Conservation (phyloP, 2,888 invertebrate species). For the Dasysyrphus tricinctus region DNA sequence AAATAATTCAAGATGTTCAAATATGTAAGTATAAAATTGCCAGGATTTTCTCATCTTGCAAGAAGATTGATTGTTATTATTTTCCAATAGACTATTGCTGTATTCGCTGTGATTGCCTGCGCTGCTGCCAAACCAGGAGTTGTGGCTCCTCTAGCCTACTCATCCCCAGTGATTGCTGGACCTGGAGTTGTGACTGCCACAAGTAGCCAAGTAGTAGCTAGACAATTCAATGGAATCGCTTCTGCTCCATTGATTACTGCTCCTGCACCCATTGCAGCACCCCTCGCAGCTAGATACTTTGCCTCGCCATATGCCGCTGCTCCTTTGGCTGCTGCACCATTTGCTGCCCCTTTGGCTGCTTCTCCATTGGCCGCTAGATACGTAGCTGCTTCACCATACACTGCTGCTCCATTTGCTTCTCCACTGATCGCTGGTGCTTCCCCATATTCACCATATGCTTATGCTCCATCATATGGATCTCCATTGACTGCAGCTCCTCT, state of each 20-base stretch:
- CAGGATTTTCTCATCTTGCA: neutral
- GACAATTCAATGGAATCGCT: conserved; percentile 71
- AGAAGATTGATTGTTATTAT: conserved; percentile 17
- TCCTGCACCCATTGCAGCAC: conserved; percentile 81
- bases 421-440: conserved; percentile 44
- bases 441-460: neutral
- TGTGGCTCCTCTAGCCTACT: conserved; percentile 76
- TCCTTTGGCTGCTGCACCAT: conserved; percentile 87
- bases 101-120: conserved; percentile 63
- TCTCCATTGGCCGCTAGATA: conserved; percentile 43
- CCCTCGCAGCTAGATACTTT: conserved; percentile 35
- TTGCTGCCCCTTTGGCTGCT: conserved; percentile 76
- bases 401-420: conserved; percentile 35
- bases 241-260: conserved; percentile 85
- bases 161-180: conserved; percentile 64
- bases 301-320: conserved; percentile 76
- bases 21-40: conserved; percentile 58
- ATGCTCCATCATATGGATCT: neutral
- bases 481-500: conserved; percentile 46
- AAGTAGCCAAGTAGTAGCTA: conserved; percentile 71
- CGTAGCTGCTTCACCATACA: conserved; percentile 39
- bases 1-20: conserved; percentile 69
- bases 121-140: conserved; percentile 66
- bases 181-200: conserved; percentile 71
- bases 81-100: conserved; percentile 43